A percentile compares a stretch with the other conserved stretches of the same genome.
These are phyloP conservation scores for Crenichthys baileyi DNA, from an alignment of 2,797 vertebrate species.

Conservation along the genomic window DNA sequence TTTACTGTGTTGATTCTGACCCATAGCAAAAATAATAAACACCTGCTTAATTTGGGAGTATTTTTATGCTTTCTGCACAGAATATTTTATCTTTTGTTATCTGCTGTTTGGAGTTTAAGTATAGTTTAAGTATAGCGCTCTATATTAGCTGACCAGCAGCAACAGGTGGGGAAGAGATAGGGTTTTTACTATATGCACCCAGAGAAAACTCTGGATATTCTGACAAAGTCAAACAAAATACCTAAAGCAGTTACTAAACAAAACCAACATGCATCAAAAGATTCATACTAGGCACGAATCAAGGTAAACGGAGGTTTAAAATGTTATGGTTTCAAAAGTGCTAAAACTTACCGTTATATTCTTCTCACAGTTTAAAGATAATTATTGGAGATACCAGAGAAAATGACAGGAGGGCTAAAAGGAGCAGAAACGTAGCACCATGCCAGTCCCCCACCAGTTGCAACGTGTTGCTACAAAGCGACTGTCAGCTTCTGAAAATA, in stretches of 20 bases:
- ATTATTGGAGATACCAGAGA: not conserved
- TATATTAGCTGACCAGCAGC: not conserved
- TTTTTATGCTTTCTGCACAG: not conserved
- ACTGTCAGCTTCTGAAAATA: not conserved
- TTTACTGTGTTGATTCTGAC: not conserved
- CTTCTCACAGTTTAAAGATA: not conserved
- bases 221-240: not conserved
- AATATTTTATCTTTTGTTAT: not conserved
- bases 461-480: not conserved
- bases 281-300: not conserved
- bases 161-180: not conserved
- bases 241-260: not conserved
- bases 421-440: too few species aligned
- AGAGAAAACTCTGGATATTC: not conserved
- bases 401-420: not conserved
- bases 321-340: not conserved
- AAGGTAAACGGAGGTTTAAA: not conserved
- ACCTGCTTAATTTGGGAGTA: not conserved
- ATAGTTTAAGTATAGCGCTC: not conserved
- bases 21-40: not conserved
- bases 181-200: not conserved
- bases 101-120: not conserved
- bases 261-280: not conserved
- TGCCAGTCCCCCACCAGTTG: not conserved
- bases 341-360: not conserved